Percentiles rank a stretch among this genome's conserved stretches.
Evolutionary conservation across 2,888 invertebrate species (phyloP).

Genomic region (Zaprionus lineosus): DNA sequence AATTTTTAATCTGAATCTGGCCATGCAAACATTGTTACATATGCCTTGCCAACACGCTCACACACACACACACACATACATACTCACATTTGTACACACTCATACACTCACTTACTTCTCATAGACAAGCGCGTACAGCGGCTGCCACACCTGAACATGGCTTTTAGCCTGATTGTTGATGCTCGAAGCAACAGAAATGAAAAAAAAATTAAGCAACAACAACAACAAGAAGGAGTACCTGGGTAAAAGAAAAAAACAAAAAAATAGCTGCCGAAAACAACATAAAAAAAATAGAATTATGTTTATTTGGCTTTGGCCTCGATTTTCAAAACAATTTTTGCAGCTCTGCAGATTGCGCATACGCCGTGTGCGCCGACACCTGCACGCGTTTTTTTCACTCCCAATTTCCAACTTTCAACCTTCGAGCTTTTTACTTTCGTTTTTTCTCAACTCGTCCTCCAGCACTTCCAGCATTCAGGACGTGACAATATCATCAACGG

Average conservation of each 20-base stretch:
- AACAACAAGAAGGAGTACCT: no score
- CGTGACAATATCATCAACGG: slow-evolving; percentile 74
- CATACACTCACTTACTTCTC: slow-evolving; percentile 14
- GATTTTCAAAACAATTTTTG: slow-evolving; percentile 46
- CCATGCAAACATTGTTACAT: slow-evolving; percentile 74
- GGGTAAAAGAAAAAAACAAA: no score
- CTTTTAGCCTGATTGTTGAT: slow-evolving; percentile 74
- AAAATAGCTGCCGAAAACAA: no score
- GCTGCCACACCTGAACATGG: slow-evolving; percentile 57
- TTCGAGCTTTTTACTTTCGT: not conserved
- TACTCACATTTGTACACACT: slow-evolving; percentile 3
- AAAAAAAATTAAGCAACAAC: slow-evolving; percentile 60
- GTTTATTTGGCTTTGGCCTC: slow-evolving; percentile 60
- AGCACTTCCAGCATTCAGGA: slow-evolving; percentile 23
- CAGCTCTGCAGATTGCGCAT: slow-evolving; percentile 51
- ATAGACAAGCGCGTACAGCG: slow-evolving; percentile 1
- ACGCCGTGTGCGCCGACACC: slow-evolving; percentile 45
- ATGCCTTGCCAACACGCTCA: slow-evolving; percentile 50
- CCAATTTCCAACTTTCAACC: no score
- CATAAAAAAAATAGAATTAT: slow-evolving; percentile 47
- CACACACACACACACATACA: slow-evolving; percentile 13
- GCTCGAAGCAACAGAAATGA: slow-evolving; percentile 10
- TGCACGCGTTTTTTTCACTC: not conserved
- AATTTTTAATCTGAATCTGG: slow-evolving; percentile 75
- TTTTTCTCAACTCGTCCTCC: slow-evolving; percentile 4